Evolutionary conservation across 2,888 invertebrate genomes (phyloP), one percentile per base, ranked within the genome.

Genomic region (Drosophila anomalata): DNA sequence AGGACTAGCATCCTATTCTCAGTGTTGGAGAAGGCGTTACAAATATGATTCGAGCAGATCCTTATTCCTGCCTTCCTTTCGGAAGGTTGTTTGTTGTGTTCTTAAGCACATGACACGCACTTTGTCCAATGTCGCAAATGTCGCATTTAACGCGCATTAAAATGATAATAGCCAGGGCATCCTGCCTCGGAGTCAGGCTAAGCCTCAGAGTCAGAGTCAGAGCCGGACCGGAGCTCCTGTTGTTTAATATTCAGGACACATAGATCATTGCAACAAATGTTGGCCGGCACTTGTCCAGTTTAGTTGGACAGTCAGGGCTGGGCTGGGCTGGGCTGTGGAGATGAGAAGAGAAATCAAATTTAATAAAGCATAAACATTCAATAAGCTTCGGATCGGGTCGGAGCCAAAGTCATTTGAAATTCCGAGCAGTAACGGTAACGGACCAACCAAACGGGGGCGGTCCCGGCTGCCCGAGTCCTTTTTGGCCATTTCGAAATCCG

Each of bases 341-440:
- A 59, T 26, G 41, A 61, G 72, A 68, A 78, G 77, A 81, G 80
- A 90, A 90, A 90, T 90, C 90, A 89, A 90, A 90, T 90, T 90
- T 91, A 90, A 91, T 90, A 91, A 90, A 89, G 90, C 87, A 91
- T 91, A 91, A 91, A 90, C 91, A 91, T 91, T 91, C 91, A 91
- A 91, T 91, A 90, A 90, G 90, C 87, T 73, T 87, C 68, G 69
- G 48, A 29, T 33, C 44, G 22, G 22, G 22, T 24, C 58, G 65
- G 61, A 71, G 75, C 63, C 71, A 71, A 80, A 79, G 85, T 89
- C 80, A 88, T 88, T 88, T 89, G 85, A 89, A 88, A 89, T 89
- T 88, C 88, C 75, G 78, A 70, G 67, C 82, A 76, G 71, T 76
- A 54, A 61, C 66, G 77, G 69, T 67, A 69, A 44, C 31, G 53